Evolutionary conservation across 2,888 invertebrate genomes (phyloP).

Genomic region (Agrotis exclamationis): DNA sequence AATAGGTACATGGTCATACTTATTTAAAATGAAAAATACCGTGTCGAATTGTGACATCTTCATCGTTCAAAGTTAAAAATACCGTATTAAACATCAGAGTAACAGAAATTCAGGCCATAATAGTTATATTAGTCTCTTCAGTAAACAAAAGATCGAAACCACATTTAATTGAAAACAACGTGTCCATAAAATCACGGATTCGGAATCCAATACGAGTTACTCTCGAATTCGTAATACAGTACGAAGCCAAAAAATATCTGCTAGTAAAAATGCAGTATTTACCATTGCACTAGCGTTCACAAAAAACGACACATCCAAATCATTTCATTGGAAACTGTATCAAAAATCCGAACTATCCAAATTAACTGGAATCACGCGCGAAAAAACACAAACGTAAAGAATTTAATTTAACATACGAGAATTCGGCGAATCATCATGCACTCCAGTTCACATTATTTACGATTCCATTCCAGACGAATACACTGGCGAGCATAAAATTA

Average conservation of each 20-base stretch:
- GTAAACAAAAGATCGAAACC: background rate
- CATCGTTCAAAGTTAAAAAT: too few species aligned
- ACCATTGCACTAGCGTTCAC: background rate
- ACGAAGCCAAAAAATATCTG: background rate
- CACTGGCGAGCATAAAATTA: constrained; percentile 73
- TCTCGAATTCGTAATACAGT: background rate
- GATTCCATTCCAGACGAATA: constrained; percentile 60
- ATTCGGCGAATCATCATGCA: constrained; percentile 41
- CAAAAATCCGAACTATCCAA: constrained; percentile 30
- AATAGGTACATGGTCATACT: background rate
- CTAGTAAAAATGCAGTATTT: background rate
- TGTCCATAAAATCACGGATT: background rate
- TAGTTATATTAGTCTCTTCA: too few species aligned
- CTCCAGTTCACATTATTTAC: constrained; percentile 57
- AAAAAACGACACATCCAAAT: constrained; percentile 13
- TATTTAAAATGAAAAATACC: background rate
- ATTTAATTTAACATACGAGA: constrained; percentile 52
- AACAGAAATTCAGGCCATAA: too few species aligned
- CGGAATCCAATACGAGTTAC: background rate
- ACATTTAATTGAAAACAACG: background rate
- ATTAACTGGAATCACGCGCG: constrained; percentile 44
- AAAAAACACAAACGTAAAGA: constrained; percentile 43
- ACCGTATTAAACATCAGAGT: too few species aligned
- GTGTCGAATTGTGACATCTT: too few species aligned
- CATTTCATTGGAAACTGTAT: constrained; percentile 24